A percentile compares a stretch with the other conserved stretches of the same genome.
phyloP scores from a whole-genome alignment of 2,797 vertebrate genomes.

The Scolopax bukidnonensis region DNA sequence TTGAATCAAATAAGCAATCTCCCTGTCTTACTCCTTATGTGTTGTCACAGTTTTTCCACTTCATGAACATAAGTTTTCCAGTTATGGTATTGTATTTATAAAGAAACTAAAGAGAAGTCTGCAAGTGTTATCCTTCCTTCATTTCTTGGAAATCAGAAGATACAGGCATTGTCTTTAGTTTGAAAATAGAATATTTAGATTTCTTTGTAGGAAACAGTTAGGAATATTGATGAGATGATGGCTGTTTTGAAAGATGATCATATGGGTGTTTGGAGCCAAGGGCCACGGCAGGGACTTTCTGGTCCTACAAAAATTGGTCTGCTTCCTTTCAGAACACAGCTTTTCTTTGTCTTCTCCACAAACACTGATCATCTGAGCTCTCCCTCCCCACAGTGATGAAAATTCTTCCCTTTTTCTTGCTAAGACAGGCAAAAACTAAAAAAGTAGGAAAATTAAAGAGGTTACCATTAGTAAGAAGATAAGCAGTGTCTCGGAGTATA shows the following conservation, averaged over 20 bases:
- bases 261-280: background rate
- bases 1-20: background rate
- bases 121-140: background rate
- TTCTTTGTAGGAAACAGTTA: background rate
- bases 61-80: background rate
- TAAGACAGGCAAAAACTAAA: background rate
- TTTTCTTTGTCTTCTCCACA: background rate
- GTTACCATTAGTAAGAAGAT: background rate
- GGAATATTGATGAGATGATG: background rate
- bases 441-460: background rate
- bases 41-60: background rate
- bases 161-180: fast-evolving
- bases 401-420: background rate
- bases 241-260: background rate
- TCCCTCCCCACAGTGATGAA: background rate
- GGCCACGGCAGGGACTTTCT: background rate
- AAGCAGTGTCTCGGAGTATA: background rate
- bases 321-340: background rate
- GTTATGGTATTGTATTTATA: background rate
- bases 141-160: background rate
- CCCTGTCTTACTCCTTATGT: background rate
- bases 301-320: background rate
- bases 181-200: background rate
- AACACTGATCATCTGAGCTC: background rate
- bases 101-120: background rate